Evolutionary conservation across 2,888 invertebrate species (phyloP), one percentile per base, ranked within the genome.

Genomic region (Volucella bombylans): DNA sequence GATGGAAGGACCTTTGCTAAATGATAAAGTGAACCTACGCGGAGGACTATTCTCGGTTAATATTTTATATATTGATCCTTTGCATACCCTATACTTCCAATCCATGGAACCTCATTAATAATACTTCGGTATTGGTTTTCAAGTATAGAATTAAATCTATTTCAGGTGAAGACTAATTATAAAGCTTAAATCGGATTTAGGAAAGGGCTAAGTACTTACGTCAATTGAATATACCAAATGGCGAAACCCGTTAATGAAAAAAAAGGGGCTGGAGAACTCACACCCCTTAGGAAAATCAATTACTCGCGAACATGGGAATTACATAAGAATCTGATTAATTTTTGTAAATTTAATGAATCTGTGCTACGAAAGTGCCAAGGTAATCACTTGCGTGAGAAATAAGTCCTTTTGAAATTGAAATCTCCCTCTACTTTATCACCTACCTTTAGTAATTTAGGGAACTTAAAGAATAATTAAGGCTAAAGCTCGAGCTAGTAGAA

Each of bases 251-350:
- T 6, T 31, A 31, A 31, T 6, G 31, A 6, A 1, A 39, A 8
- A 12, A 15, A 39, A 57, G 15, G 47, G 47, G 14, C 3, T 38
- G n/a, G 4, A 10, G 2, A 14, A 9, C 39, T 15, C 38, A 3
- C 38, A 39, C 14, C 39, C 11, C 9, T 9, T 15, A 41, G n/a
- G 12, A 43, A 49, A 39, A 50, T 49, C 49, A 64, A 64, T 50
- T 52, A n/a, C 52, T 45, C 31, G n/a, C 11, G 15, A 68, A 55
- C 41, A 31, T 47, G 55, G 4, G 31, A 54, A 54, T n/a, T 15
- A 31, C 54, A 67, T n/a, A 55, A 23, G 55, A 55, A 31, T 55
- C 23, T 45, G 43, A 67, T 55, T 68, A 45, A 67, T 55, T 55
- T 18, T 68, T 55, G 23, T 12, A 68, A 52, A 45, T 31, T 55